Percentiles rank a stretch among this genome's conserved stretches.
phyloP scores from a whole-genome alignment of 53 echinoderm and acorn worm species.

The Echinometra lucunter region DNA sequence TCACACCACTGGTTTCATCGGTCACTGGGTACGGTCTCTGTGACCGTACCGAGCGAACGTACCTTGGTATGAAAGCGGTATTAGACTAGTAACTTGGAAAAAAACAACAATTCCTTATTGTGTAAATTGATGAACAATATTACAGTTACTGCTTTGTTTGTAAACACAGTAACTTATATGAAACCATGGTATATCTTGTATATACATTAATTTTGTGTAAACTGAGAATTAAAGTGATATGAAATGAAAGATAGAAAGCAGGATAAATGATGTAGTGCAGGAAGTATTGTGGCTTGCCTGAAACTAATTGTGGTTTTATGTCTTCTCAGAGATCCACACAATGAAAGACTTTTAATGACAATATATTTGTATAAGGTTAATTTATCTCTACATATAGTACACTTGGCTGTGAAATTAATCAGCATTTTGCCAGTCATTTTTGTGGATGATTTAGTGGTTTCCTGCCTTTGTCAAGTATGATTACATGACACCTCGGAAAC shows the following conservation, averaged over 20 bases:
- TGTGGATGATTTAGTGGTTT: conserved; percentile 48
- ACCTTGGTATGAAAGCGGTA: too few relatives aligned
- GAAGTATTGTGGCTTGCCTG: background rate
- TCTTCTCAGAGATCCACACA: background rate
- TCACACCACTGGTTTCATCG: too few relatives aligned
- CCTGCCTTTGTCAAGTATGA: conserved; percentile 14
- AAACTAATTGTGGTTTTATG: background rate
- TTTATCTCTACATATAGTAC: conserved; percentile 22
- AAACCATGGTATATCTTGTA: too few relatives aligned
- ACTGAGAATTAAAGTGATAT: background rate
- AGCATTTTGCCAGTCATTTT: conserved; percentile 39
- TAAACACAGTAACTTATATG: too few relatives aligned
- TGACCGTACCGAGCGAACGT: too few relatives aligned
- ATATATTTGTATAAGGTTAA: background rate
- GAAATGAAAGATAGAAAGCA: background rate
- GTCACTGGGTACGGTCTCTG: too few relatives aligned
- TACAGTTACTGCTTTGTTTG: too few relatives aligned
- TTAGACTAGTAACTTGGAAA: too few relatives aligned
- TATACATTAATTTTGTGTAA: background rate
- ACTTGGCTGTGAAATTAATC: background rate
- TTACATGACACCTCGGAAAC: background rate
- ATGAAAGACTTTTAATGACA: background rate
- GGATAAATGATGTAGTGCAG: background rate
- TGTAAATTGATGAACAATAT: too few relatives aligned
- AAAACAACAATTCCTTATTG: too few relatives aligned